A percentile compares a stretch with the other conserved stretches of the same genome.
Conservation (phyloP, 2,113 vertebrate species). For the rabbit (Oryctolagus cuniculus) region DNA sequence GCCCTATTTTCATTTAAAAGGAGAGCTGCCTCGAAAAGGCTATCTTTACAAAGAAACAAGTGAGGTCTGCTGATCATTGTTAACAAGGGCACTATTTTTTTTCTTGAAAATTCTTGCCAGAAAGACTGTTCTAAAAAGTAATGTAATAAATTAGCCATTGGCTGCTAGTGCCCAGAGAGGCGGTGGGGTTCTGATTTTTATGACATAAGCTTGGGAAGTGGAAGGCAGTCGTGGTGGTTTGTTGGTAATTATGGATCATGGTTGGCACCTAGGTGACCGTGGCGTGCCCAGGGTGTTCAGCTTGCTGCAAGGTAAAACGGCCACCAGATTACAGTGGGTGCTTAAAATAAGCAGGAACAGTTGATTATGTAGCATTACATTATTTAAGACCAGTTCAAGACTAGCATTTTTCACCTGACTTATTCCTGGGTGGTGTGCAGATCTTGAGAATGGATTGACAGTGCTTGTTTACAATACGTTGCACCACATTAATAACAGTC, state of each 20-base stretch:
- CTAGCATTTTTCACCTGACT: conserved; percentile 48
- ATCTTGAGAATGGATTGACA: conserved; percentile 75
- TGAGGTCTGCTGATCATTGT: conserved; percentile 91
- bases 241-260: conserved; percentile 80
- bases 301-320: conserved; percentile 50
- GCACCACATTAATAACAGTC: conserved; percentile 76
- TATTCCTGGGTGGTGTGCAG: background rate
- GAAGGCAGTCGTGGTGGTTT: conserved; percentile 64
- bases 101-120: conserved; percentile 85
- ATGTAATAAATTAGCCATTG: conserved; percentile 85
- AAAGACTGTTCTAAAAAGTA: conserved; percentile 83
- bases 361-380: conserved; percentile 53
- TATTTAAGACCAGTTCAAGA: conserved; percentile 43
- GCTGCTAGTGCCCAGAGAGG: conserved; percentile 69
- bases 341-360: conserved; percentile 59
- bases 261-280: conserved; percentile 81
- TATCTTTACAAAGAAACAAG: conserved; percentile 92
- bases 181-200: conserved; percentile 80
- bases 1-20: conserved; percentile 93
- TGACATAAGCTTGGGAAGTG: conserved; percentile 68
- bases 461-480: conserved; percentile 66
- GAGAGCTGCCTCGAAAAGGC: conserved; percentile 91
- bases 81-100: conserved; percentile 89
- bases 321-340: conserved; percentile 49
- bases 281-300: background rate